Conservation (phyloP, 2,888 invertebrate species). For the Lacanobia oleracea region DNA sequence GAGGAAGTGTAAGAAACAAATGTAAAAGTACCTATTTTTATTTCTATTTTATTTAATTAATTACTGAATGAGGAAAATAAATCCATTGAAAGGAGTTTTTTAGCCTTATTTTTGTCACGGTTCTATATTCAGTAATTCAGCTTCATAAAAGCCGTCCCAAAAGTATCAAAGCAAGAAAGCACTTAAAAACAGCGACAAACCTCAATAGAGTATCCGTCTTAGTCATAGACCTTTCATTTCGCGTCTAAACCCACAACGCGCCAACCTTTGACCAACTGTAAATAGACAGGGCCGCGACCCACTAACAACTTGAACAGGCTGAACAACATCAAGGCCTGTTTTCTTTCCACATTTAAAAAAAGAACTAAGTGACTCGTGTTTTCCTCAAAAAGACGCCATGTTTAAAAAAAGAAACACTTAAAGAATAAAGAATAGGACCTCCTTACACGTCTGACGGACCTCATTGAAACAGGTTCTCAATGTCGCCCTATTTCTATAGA, state of each 20-base stretch:
- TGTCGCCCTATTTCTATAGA: conserved; percentile 62
- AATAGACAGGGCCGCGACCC: conserved; percentile 77
- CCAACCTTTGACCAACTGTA: conserved; percentile 72
- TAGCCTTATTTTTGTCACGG: background rate
- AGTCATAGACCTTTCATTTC: conserved; percentile 55
- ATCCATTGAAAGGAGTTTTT: conserved; percentile 1
- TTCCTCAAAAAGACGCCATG: conserved; percentile 69
- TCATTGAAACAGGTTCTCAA: conserved; percentile 59
- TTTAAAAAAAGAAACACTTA: conserved; percentile 75
- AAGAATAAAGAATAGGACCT: conserved; percentile 32
- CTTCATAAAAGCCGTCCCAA: conserved; percentile 6
- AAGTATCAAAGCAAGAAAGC: conserved; percentile 47
- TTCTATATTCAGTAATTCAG: conserved; percentile 5
- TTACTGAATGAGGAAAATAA: background rate
- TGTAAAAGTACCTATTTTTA: background rate
- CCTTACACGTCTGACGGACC: conserved; percentile 28
- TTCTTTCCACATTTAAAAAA: conserved; percentile 76
- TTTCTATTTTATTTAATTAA: conserved; percentile 13
- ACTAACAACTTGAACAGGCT: conserved; percentile 70
- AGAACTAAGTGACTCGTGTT: conserved; percentile 81
- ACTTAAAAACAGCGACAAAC: conserved; percentile 31
- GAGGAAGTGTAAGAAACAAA: background rate
- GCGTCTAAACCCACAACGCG: conserved; percentile 52
- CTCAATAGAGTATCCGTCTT: conserved; percentile 42
- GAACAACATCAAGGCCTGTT: conserved; percentile 73